Evolutionary conservation across 2,113 vertebrate species (phyloP).

Genomic region (Macroglossus sobrinus): DNA sequence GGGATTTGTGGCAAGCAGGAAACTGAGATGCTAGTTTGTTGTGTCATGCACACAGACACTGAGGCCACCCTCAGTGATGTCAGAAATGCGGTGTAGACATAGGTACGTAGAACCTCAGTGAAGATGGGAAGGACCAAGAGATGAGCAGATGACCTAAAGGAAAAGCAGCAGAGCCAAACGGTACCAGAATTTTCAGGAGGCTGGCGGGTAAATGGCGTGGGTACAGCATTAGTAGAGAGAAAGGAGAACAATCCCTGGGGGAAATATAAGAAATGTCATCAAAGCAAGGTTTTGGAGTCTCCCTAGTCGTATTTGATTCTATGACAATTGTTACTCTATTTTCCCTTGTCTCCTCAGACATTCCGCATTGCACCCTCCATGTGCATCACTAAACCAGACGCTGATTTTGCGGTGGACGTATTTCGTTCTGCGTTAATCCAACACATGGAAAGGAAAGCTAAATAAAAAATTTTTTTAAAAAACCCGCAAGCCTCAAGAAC

Average conservation of each 20-base stretch:
- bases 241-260: background rate
- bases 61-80: background rate
- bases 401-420: constrained; percentile 88
- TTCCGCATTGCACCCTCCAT: constrained; percentile 94
- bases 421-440: constrained; percentile 85
- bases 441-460: constrained; percentile 79
- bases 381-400: constrained; percentile 93
- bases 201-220: background rate
- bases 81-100: background rate
- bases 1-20: background rate
- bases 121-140: background rate
- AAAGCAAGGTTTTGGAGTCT: background rate
- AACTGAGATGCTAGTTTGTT: background rate
- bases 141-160: background rate
- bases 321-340: background rate
- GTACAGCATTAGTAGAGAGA: background rate
- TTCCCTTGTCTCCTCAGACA: constrained; percentile 80
- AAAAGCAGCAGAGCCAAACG: background rate
- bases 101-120: background rate
- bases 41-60: background rate
- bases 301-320: background rate
- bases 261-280: background rate
- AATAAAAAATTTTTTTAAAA: background rate
- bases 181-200: background rate
- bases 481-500: background rate